Percentiles rank a stretch among this genome's conserved stretches.
phyloP scores from a whole-genome alignment of 2,797 vertebrate genomes.

The Hirundo rustica region DNA sequence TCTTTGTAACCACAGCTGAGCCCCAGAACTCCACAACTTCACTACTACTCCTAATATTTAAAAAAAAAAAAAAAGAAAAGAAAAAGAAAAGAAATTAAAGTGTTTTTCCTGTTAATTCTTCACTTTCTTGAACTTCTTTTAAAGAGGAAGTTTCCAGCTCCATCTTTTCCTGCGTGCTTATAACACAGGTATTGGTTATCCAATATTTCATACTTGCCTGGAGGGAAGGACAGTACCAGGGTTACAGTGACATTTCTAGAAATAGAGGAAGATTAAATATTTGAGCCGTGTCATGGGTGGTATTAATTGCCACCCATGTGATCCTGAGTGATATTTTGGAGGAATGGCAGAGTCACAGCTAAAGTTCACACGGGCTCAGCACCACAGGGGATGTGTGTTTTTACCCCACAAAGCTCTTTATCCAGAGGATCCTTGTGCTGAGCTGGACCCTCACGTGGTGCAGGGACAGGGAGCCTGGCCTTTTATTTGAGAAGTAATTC shows the following conservation, averaged over 20 bases:
- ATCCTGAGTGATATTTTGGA: conserved; percentile 72
- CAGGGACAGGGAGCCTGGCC: neutral
- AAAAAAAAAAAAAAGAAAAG: neutral
- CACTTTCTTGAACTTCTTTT: neutral
- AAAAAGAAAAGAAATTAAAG: neutral
- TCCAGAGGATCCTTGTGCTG: neutral
- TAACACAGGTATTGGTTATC: neutral
- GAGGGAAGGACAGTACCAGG: neutral
- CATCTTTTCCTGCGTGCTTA: neutral
- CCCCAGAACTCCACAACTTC: neutral
- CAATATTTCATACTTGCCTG: neutral
- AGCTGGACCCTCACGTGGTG: neutral
- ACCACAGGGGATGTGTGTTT: neutral
- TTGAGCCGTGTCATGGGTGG: conserved; percentile 1
- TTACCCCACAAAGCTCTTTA: neutral
- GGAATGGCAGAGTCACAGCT: conserved; percentile 47
- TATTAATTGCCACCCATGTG: conserved; percentile 57
- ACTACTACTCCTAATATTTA: neutral
- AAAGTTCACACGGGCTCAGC: neutral
- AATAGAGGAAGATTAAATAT: conserved; percentile 61
- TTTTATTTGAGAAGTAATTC: neutral
- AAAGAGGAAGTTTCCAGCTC: neutral
- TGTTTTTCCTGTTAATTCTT: neutral
- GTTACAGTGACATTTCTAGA: conserved; percentile 59
- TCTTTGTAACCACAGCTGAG: neutral